Percentiles rank a stretch among this genome's conserved stretches.
These are phyloP conservation scores for Drosophila quinaria DNA, from an alignment of 2,888 invertebrate genomes.

Conservation along the genomic window DNA sequence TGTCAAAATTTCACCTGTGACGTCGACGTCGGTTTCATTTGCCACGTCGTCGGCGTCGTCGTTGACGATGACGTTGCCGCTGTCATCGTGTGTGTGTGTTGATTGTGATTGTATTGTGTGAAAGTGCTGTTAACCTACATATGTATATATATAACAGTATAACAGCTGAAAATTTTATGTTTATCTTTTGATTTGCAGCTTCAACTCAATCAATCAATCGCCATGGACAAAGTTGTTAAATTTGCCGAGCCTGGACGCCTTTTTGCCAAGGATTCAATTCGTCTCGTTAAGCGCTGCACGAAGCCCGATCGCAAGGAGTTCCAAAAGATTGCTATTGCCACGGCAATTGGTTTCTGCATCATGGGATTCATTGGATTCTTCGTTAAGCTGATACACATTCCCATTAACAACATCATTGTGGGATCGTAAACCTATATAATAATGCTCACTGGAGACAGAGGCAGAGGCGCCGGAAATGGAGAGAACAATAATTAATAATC, in stretches of 20 bases:
- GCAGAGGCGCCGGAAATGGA: slow-evolving; percentile 6
- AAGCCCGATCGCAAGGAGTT: slow-evolving; percentile 99
- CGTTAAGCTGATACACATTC: slow-evolving; percentile 99
- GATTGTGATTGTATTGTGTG: slow-evolving; percentile 40
- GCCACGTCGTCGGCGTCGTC: slow-evolving; percentile 72
- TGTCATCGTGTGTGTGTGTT: slow-evolving; percentile 22
- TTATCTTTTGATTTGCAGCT: slow-evolving; percentile 37
- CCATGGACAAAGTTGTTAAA: slow-evolving; percentile 98
- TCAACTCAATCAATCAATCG: slow-evolving; percentile 5
- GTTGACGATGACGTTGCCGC: slow-evolving; percentile 17
- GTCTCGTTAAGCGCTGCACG: slow-evolving; percentile 99
- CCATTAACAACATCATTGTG: slow-evolving; percentile 98
- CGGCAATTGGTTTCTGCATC: slow-evolving; percentile 99
- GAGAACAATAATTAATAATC: slow-evolving; percentile 51
- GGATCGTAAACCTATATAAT: slow-evolving; percentile 88
- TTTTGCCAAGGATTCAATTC: slow-evolving; percentile 99
- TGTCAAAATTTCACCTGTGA: slow-evolving; percentile 58
- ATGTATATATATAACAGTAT: slow-evolving; percentile 2
- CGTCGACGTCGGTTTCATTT: slow-evolving; percentile 45
- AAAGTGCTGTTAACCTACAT: slow-evolving; percentile 53
- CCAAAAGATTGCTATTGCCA: slow-evolving; percentile 99
- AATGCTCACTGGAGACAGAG: slow-evolving; percentile 18
- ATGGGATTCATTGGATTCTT: slow-evolving; percentile 99
- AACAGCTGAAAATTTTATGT: not conserved
- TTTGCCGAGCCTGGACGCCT: slow-evolving; percentile 97